These are phyloP conservation scores for Zeugodacus cucurbitae DNA, from an alignment of 1,140 invertebrate species.

Conservation along the genomic window DNA sequence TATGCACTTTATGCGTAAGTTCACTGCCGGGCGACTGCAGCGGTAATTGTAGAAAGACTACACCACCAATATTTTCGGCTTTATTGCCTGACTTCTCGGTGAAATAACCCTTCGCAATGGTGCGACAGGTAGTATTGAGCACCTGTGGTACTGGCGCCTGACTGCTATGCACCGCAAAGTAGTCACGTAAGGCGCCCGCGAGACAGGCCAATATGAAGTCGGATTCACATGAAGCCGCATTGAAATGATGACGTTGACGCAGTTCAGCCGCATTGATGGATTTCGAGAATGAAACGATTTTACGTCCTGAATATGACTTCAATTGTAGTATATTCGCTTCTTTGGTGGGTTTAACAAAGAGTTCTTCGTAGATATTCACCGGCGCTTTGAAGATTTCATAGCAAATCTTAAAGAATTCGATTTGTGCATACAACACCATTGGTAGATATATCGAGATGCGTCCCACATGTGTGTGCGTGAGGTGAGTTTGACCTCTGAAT, in stretches of 20 bases:
- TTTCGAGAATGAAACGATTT: constrained; percentile 81
- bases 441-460: constrained; percentile 71
- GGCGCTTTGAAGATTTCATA: constrained; percentile 71
- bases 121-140: constrained; percentile 66
- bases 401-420: constrained; percentile 70
- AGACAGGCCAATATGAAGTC: constrained; percentile 73
- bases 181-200: constrained; percentile 59
- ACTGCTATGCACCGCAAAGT: constrained; percentile 52
- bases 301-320: constrained; percentile 78
- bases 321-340: constrained; percentile 73
- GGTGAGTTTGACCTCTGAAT: constrained; percentile 62
- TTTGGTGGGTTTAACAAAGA: constrained; percentile 67
- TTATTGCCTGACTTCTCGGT: constrained; percentile 56
- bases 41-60: constrained; percentile 67
- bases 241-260: constrained; percentile 67
- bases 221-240: constrained; percentile 73
- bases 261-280: constrained; percentile 70
- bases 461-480: constrained; percentile 64
- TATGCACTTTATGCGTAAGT: constrained; percentile 67
- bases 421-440: constrained; percentile 68
- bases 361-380: constrained; percentile 71
- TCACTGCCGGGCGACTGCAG: constrained; percentile 62
- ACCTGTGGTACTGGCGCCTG: constrained; percentile 55
- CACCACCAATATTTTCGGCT: constrained; percentile 60
- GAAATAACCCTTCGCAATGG: constrained; percentile 64